phyloP scores from a whole-genome alignment of 2,797 vertebrate genomes.

The Enteromius thamalakanensis region DNA sequence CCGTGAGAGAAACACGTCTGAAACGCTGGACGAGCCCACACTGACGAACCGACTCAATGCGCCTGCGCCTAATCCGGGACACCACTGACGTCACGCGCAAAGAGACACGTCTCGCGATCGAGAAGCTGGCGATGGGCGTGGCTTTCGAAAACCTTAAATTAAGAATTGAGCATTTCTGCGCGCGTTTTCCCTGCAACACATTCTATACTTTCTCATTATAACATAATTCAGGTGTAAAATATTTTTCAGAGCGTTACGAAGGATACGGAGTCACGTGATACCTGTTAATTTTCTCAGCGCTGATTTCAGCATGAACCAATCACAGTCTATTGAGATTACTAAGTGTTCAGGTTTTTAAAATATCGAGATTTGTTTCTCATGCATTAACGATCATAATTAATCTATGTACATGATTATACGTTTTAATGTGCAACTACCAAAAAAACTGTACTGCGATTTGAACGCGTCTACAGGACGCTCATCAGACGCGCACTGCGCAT shows the following conservation, averaged over 20 bases:
- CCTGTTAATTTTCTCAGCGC: background rate
- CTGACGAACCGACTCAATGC: background rate
- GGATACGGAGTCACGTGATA: background rate
- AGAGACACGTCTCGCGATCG: constrained; percentile 31
- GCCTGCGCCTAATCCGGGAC: constrained; percentile 29
- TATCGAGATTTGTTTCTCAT: background rate
- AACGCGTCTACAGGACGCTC: background rate
- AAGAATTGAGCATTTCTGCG: background rate
- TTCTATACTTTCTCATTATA: background rate
- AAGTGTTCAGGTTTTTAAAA: background rate
- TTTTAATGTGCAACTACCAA: background rate
- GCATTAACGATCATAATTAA: too few relatives aligned
- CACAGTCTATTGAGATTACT: background rate
- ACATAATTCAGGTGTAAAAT: background rate
- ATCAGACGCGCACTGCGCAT: background rate
- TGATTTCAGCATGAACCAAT: background rate
- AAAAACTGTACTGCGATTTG: background rate
- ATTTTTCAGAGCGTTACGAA: too few relatives aligned
- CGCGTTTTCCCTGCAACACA: too few relatives aligned
- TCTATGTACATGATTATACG: background rate
- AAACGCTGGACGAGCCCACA: background rate
- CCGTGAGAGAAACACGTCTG: background rate
- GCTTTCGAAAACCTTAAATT: background rate
- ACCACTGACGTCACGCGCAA: background rate
- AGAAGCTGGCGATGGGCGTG: background rate